phyloP scores from a whole-genome alignment of 2,888 invertebrate genomes.

The Eurois occulta region DNA sequence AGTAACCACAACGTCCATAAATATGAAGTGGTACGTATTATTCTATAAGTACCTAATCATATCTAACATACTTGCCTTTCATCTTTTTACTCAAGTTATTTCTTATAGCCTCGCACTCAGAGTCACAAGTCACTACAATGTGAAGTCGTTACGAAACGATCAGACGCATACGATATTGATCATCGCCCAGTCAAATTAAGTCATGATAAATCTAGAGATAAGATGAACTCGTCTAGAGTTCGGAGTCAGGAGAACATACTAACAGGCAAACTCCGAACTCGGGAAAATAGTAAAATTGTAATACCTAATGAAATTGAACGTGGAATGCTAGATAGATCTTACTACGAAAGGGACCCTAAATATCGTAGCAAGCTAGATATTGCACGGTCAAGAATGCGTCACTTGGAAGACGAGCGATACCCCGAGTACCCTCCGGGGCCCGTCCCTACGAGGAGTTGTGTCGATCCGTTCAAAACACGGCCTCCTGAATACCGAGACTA shows the following conservation, averaged over 20 bases:
- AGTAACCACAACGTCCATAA: constrained; percentile 53
- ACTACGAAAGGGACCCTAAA: constrained; percentile 73
- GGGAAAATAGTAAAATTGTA: constrained; percentile 66
- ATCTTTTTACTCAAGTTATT: constrained; percentile 2
- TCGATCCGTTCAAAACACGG: constrained; percentile 71
- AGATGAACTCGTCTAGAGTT: constrained; percentile 70
- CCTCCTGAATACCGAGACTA: constrained; percentile 69
- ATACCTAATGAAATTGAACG: constrained; percentile 58
- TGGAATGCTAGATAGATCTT: constrained; percentile 71
- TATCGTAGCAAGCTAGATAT: constrained; percentile 79
- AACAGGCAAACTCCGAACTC: constrained; percentile 68
- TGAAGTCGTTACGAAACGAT: constrained; percentile 73
- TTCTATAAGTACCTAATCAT: background rate
- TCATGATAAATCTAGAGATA: constrained; percentile 74
- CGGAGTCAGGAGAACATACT: constrained; percentile 79
- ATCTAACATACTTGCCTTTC: background rate
- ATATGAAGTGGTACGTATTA: constrained; percentile 73
- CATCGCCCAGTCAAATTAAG: constrained; percentile 75
- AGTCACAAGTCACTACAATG: constrained; percentile 87
- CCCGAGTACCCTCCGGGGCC: constrained; percentile 73
- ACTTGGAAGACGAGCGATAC: constrained; percentile 68
- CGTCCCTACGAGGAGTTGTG: constrained; percentile 73
- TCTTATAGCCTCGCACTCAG: constrained; percentile 79
- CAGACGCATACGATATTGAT: constrained; percentile 71
- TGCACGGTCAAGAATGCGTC: constrained; percentile 70